A percentile compares a stretch with the other conserved stretches of the same genome.
phyloP scores from a whole-genome alignment of 1,140 invertebrate species.

The Agrypnia vestita region DNA sequence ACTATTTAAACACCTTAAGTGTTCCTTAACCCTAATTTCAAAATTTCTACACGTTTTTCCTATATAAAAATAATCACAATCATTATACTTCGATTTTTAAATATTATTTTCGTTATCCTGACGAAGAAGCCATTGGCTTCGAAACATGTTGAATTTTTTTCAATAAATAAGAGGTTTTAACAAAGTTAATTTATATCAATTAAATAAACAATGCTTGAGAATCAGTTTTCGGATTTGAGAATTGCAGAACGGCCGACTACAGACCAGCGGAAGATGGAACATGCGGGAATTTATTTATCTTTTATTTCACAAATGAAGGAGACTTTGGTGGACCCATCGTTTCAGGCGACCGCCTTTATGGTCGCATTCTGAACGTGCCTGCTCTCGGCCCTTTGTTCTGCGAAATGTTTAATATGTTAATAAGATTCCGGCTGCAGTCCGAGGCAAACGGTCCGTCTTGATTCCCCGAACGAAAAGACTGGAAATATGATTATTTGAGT shows the following conservation, averaged over 20 bases:
- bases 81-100: too few relatives aligned
- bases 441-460: not conserved
- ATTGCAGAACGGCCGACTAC: not conserved
- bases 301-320: constrained; percentile 1
- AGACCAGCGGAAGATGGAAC: not conserved
- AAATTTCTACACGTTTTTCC: too few relatives aligned
- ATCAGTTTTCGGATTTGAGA: too few relatives aligned
- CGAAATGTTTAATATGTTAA: constrained; percentile 17
- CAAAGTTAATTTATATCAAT: too few relatives aligned
- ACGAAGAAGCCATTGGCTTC: too few relatives aligned
- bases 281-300: constrained; percentile 10
- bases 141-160: too few relatives aligned
- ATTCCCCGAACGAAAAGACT: not conserved
- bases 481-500: constrained; percentile 1
- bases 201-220: too few relatives aligned
- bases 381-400: not conserved
- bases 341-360: not conserved
- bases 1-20: too few relatives aligned
- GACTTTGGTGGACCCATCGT: not conserved
- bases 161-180: too few relatives aligned
- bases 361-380: not conserved
- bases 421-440: not conserved
- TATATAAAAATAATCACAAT: too few relatives aligned
- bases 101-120: too few relatives aligned
- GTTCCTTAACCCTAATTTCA: too few relatives aligned